Evolutionary conservation across 2,888 invertebrate genomes (phyloP).

Genomic region (Antheraea assamensis): DNA sequence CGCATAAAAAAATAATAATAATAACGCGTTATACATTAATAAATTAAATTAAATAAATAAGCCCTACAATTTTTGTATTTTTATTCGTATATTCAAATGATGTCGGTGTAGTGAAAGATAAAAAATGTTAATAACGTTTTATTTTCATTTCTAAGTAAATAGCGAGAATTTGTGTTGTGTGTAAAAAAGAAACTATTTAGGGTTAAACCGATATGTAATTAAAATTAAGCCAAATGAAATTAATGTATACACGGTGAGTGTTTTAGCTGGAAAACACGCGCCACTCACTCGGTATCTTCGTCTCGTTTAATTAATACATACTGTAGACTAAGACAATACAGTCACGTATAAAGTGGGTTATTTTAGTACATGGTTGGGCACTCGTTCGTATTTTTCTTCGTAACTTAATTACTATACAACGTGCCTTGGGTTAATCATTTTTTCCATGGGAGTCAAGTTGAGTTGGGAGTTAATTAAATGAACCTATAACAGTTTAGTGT

Average conservation of each 20-base stretch:
- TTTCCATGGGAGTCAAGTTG: background rate
- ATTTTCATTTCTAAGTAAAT: background rate
- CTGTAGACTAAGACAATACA: background rate
- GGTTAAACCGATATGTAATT: background rate
- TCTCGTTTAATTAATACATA: background rate
- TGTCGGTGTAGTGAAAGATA: background rate
- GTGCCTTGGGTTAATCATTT: background rate
- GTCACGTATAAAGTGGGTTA: slow-evolving; percentile 1
- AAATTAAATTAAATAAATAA: background rate
- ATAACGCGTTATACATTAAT: background rate
- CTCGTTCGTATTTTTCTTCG: background rate
- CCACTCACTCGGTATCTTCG: background rate
- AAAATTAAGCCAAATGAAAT: background rate
- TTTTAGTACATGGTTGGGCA: background rate
- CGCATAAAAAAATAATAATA: background rate
- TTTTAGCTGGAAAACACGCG: slow-evolving; percentile 2
- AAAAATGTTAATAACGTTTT: background rate
- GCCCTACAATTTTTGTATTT: background rate
- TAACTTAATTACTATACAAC: background rate
- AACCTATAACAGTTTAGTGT: background rate
- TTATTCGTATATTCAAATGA: background rate
- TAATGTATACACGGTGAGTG: background rate
- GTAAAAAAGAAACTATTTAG: background rate
- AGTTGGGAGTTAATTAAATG: background rate
- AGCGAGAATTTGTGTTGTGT: background rate